These are phyloP conservation scores for Myotis findleyi DNA, from an alignment of 2,797 vertebrate species.

Conservation along the genomic window DNA sequence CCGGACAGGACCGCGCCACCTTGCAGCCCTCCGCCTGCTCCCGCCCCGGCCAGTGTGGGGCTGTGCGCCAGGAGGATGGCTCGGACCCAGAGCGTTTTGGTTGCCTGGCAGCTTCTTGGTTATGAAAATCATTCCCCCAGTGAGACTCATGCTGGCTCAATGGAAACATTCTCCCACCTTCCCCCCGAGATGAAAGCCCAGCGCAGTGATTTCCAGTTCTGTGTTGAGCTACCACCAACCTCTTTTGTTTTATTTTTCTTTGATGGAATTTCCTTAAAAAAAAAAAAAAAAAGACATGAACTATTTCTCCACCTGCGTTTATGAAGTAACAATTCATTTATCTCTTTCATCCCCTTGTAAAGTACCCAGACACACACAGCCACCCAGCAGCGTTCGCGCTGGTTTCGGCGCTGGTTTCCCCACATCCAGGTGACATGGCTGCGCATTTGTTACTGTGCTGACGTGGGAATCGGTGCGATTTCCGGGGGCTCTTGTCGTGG, in stretches of 20 bases:
- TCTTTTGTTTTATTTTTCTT: not conserved
- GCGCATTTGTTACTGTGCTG: not conserved
- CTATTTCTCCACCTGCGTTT: not conserved
- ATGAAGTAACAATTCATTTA: not conserved
- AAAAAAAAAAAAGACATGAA: not conserved
- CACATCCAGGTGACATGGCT: no score
- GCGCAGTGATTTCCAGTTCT: not conserved
- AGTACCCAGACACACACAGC: not conserved
- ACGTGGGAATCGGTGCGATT: not conserved
- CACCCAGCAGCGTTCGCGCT: no score
- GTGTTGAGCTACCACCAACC: not conserved
- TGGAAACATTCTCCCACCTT: not conserved
- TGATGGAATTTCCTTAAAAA: not conserved
- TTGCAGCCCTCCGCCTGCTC: not conserved
- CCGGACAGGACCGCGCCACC: fast-evolving
- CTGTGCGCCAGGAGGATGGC: not conserved
- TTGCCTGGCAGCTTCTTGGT: not conserved
- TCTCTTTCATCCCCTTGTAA: not conserved
- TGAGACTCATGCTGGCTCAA: not conserved
- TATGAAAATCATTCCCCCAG: not conserved
- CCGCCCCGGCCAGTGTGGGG: no score
- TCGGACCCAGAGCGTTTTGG: not conserved
- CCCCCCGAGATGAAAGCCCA: not conserved
- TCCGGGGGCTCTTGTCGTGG: not conserved
- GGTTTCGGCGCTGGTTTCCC: not conserved